These are phyloP conservation scores for Eolophus roseicapilla DNA, from an alignment of 2,113 vertebrate species.

Conservation along the genomic window DNA sequence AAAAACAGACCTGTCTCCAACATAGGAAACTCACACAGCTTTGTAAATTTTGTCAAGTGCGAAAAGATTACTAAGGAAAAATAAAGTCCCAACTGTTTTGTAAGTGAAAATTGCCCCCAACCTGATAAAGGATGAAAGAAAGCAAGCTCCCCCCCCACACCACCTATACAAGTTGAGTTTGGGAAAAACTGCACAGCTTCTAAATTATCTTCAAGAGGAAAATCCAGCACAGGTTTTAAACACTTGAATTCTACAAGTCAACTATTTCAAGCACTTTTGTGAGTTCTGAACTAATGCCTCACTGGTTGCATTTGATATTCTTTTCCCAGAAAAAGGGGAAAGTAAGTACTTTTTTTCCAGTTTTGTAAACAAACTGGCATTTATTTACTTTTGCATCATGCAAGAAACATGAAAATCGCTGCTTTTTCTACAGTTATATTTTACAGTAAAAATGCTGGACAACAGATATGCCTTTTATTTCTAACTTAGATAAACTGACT, in stretches of 20 bases:
- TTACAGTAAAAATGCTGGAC: neutral
- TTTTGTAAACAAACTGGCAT: neutral
- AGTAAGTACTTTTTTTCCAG: neutral
- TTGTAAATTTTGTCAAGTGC: slow-evolving; percentile 88
- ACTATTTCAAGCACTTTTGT: neutral
- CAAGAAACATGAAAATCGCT: neutral
- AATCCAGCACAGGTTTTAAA: neutral
- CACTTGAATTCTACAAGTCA: neutral
- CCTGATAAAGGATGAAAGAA: neutral
- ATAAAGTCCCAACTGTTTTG: neutral
- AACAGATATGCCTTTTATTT: neutral
- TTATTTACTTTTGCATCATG: neutral
- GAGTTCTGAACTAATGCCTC: neutral
- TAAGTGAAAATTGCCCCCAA: neutral
- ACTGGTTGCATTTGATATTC: neutral
- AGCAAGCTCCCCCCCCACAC: neutral
- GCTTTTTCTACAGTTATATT: neutral
- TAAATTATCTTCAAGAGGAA: neutral
- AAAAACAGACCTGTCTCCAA: slow-evolving; percentile 85
- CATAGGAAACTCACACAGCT: slow-evolving; percentile 81
- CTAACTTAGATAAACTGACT: neutral
- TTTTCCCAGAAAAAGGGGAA: neutral
- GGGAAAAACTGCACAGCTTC: neutral
- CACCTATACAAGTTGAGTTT: neutral
- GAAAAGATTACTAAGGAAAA: slow-evolving; percentile 75